Evolutionary conservation across 2,797 vertebrate genomes (phyloP).

Genomic region (Lacerta viridis): DNA sequence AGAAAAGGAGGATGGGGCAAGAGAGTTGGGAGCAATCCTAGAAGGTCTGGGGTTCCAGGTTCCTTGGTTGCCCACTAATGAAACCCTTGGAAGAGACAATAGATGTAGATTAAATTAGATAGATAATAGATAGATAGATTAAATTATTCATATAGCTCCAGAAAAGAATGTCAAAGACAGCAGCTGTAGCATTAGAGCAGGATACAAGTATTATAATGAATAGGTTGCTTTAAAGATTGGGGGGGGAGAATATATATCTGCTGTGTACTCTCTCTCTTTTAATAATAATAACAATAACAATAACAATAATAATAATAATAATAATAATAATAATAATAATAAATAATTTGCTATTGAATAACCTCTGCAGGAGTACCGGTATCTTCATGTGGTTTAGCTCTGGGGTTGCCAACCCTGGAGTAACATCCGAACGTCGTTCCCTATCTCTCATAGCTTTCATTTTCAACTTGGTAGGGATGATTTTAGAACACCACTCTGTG

Average conservation of each 20-base stretch:
- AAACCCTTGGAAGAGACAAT: background rate
- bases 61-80: too few species aligned
- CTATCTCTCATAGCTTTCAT: background rate
- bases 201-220: background rate
- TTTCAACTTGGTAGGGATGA: background rate
- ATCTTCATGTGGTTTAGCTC: background rate
- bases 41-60: too few species aligned
- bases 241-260: background rate
- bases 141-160: background rate
- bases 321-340: background rate
- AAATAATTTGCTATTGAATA: background rate
- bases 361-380: background rate
- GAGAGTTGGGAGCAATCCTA: too few species aligned
- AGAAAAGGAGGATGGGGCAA: too few species aligned
- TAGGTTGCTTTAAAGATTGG: background rate
- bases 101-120: background rate
- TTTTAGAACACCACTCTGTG: background rate
- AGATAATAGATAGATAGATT: background rate
- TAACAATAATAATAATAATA: background rate
- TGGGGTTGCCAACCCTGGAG: background rate
- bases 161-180: background rate
- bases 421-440: background rate
- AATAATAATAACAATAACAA: background rate
- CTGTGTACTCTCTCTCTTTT: background rate
- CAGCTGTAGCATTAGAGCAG: background rate